Conservation (phyloP, 2,888 invertebrate species). For the Ophion obscuratus region DNA sequence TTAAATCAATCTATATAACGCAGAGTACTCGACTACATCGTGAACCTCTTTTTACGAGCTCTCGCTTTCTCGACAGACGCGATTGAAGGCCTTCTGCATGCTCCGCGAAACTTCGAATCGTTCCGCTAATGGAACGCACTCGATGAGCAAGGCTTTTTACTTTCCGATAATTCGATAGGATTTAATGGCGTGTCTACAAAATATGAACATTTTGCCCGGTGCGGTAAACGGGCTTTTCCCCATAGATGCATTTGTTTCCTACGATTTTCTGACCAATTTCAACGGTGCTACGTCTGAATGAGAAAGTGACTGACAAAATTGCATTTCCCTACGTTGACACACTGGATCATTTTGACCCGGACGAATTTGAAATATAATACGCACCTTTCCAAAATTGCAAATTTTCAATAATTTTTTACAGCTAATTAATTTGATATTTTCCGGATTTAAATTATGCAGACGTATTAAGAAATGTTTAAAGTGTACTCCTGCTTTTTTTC, state of each 20-base stretch:
- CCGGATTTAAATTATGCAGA: too few species aligned
- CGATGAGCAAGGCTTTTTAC: slow-evolving; percentile 58
- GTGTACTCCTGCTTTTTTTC: too few species aligned
- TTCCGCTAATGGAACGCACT: slow-evolving; percentile 67
- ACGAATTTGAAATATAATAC: too few species aligned
- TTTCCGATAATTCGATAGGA: slow-evolving; percentile 60
- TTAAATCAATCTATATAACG: slow-evolving; percentile 45
- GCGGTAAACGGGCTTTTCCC: slow-evolving; percentile 15
- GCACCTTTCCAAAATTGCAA: too few species aligned
- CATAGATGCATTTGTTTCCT: background rate
- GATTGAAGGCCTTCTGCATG: slow-evolving; percentile 49
- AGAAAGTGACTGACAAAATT: too few species aligned
- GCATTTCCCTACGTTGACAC: too few species aligned
- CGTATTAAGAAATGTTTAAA: too few species aligned
- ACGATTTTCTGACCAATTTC: slow-evolving; percentile 1
- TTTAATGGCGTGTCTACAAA: slow-evolving; percentile 58
- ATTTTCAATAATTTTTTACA: too few species aligned
- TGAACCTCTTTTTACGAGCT: slow-evolving; percentile 68
- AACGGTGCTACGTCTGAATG: background rate
- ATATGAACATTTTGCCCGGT: background rate
- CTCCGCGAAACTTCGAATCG: slow-evolving; percentile 62
- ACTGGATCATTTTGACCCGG: too few species aligned
- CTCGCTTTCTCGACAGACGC: slow-evolving; percentile 43
- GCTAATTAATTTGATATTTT: too few species aligned
- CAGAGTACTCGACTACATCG: slow-evolving; percentile 62